Percentiles rank a stretch among this genome's conserved stretches.
Conservation (phyloP, 2,113 vertebrate species). For the Neodon shergylaensis region DNA sequence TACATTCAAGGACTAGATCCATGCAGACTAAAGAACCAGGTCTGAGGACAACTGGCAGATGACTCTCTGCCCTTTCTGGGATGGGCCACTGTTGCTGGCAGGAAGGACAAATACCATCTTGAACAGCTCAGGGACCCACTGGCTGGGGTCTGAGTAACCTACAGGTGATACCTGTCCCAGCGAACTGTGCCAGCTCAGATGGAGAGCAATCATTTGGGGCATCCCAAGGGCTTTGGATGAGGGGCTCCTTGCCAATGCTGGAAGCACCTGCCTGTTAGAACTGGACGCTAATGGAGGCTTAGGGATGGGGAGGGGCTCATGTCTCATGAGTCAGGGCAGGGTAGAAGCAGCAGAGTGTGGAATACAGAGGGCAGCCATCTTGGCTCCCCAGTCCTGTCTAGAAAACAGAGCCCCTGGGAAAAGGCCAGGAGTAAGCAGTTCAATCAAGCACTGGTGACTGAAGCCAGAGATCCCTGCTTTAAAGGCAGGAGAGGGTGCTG, state of each 20-base stretch:
- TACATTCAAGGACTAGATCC: neutral
- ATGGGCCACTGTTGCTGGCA: neutral
- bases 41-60: fast-evolving
- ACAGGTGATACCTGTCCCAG: neutral
- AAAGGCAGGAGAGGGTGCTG: neutral
- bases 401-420: fast-evolving
- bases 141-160: neutral
- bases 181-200: neutral
- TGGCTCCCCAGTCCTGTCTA: neutral
- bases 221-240: neutral
- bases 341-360: neutral
- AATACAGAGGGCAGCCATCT: neutral
- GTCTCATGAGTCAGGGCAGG: neutral
- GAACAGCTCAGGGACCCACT: neutral
- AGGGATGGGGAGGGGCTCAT: neutral
- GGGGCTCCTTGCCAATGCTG: fast-evolving
- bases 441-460: fast-evolving
- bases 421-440: neutral
- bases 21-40: neutral
- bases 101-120: neutral
- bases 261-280: neutral
- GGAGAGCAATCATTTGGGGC: neutral
- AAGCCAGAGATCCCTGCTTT: neutral
- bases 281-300: neutral
- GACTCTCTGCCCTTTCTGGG: neutral